Conservation (phyloP, 2,888 invertebrate species). For the Oxytorus armatus region DNA sequence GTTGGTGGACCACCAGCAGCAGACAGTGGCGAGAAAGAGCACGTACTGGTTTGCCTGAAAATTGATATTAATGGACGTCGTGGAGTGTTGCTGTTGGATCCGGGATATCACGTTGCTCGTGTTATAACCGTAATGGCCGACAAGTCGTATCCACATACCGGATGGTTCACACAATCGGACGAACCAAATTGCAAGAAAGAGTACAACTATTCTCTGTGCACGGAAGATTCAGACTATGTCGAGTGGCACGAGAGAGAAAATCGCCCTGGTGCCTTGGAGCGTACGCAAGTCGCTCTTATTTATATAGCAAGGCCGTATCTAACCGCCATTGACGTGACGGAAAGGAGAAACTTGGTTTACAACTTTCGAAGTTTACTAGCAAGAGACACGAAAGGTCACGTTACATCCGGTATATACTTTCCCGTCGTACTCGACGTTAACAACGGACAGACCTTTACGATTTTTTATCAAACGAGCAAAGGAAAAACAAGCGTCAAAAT, state of each 20-base stretch:
- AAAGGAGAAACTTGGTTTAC: slow-evolving; percentile 95
- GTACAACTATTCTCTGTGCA: slow-evolving; percentile 92
- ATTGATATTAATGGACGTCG: slow-evolving; percentile 90
- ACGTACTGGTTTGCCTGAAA: slow-evolving; percentile 92
- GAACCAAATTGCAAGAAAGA: slow-evolving; percentile 92
- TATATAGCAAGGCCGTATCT: slow-evolving; percentile 92
- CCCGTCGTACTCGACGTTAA: slow-evolving; percentile 87
- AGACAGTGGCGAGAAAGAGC: slow-evolving; percentile 92
- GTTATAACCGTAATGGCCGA: slow-evolving; percentile 95
- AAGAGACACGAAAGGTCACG: slow-evolving; percentile 93
- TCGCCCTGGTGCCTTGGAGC: slow-evolving; percentile 85
- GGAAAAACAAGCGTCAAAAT: slow-evolving; percentile 90
- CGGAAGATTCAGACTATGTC: slow-evolving; percentile 90
- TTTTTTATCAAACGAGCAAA: slow-evolving; percentile 91
- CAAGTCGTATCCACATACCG: slow-evolving; percentile 93
- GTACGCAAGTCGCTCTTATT: slow-evolving; percentile 90
- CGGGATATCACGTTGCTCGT: slow-evolving; percentile 95
- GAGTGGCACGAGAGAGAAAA: slow-evolving; percentile 94
- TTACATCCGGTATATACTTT: slow-evolving; percentile 94
- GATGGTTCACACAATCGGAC: slow-evolving; percentile 94
- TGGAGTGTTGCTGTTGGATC: slow-evolving; percentile 94
- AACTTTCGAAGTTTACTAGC: slow-evolving; percentile 92
- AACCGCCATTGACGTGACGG: slow-evolving; percentile 93
- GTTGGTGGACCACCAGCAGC: slow-evolving; percentile 85
- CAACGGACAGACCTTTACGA: slow-evolving; percentile 86